Evolutionary conservation across 1,140 invertebrate species (phyloP).

Genomic region (Lineus longissimus): DNA sequence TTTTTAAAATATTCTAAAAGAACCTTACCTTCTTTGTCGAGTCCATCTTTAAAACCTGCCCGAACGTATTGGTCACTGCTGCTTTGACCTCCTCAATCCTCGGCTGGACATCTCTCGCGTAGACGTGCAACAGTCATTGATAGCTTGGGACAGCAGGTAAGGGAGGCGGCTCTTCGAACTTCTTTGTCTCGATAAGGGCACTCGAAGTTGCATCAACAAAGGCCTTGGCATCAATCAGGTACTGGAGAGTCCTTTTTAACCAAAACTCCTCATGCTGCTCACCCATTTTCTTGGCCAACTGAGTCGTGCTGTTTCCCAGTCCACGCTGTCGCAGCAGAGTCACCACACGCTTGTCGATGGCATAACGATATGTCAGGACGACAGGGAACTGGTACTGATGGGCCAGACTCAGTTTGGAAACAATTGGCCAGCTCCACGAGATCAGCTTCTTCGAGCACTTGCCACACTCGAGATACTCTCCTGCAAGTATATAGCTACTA

Average conservation of each 20-base stretch:
- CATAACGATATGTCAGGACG: neutral
- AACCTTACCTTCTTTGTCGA: no score
- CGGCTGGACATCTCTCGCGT: no score
- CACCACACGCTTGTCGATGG: neutral
- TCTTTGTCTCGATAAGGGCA: no score
- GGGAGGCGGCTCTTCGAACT: no score
- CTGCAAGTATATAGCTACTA: neutral
- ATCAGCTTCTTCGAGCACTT: neutral
- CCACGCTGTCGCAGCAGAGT: neutral
- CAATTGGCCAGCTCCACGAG: neutral
- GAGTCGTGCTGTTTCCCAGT: neutral
- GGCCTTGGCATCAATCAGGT: neutral
- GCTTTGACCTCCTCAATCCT: no score
- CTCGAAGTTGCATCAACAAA: no score
- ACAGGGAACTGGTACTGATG: neutral
- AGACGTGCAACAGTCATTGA: no score
- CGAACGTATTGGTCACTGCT: no score
- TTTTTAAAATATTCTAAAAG: no score
- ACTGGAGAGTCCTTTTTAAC: neutral
- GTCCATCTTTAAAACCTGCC: no score
- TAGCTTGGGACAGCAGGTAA: no score
- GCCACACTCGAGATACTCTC: neutral
- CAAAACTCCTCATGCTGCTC: neutral
- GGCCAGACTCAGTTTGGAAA: neutral
- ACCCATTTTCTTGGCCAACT: neutral